Conservation (phyloP, 2,797 vertebrate genomes). For the Gouania willdenowi region DNA sequence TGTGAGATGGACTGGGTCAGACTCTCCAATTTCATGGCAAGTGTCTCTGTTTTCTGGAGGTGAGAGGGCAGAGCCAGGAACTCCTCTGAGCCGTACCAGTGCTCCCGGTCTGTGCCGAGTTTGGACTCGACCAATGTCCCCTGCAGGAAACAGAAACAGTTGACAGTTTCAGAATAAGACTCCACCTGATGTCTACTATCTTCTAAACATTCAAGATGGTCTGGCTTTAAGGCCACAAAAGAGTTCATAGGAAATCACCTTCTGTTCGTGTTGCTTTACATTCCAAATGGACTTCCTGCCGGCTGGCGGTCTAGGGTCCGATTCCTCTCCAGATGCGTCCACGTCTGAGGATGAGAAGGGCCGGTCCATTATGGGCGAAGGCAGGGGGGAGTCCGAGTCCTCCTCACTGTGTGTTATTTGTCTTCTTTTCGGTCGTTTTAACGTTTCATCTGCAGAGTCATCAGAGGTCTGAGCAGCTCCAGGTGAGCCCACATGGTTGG, state of each 20-base stretch:
- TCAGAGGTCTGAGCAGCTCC: slow-evolving; percentile 39
- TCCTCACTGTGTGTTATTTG: slow-evolving; percentile 27
- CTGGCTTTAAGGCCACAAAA: no score
- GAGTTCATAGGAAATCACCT: no score
- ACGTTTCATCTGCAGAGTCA: slow-evolving; percentile 21
- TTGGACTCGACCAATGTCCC: neutral
- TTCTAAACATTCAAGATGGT: no score
- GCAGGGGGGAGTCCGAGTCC: slow-evolving; percentile 59
- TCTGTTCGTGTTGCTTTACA: slow-evolving; percentile 24
- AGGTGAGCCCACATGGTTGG: slow-evolving; percentile 62
- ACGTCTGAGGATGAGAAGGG: slow-evolving; percentile 45
- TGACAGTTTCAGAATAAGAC: no score
- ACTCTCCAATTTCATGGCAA: slow-evolving; percentile 88
- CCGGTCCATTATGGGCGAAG: slow-evolving; percentile 50
- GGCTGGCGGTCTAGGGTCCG: slow-evolving; percentile 29
- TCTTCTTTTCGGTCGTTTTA: slow-evolving; percentile 17
- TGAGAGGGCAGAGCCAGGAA: slow-evolving; percentile 93
- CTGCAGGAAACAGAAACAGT: neutral
- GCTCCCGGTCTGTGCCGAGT: slow-evolving; percentile 64
- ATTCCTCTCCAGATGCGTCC: slow-evolving; percentile 60
- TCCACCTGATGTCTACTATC: no score
- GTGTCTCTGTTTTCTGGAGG: slow-evolving; percentile 88
- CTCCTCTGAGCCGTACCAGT: slow-evolving; percentile 95
- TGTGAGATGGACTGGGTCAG: slow-evolving; percentile 77
- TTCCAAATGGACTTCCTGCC: slow-evolving; percentile 41